Base-by-base conservation (phyloP, 2,113 vertebrate species). In the Columba janthina region DNA sequence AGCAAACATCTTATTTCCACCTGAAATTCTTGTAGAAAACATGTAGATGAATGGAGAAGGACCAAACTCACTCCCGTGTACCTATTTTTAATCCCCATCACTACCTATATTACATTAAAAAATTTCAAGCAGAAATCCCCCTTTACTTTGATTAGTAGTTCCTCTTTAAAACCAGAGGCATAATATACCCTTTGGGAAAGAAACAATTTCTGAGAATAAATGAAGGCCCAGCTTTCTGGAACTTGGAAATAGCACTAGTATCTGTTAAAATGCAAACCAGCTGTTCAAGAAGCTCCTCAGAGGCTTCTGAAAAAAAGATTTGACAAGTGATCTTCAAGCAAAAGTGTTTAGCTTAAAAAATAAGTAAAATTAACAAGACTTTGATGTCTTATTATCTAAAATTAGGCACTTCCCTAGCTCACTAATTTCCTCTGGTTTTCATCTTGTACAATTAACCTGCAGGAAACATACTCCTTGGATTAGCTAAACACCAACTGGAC, bases 291-390 rank as follows among this genome's bases (percentile, higher is more conserved):
- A 90, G 34, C 3, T 90, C 64, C 38, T 90, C 28, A 34, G 50
- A 69, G 66, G 9, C 10, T 77, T 77, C 42, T 66, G 40, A 38
- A 12, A 60, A 77, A 61, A 70, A 86, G 10, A 57, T 67, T 72
- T 85, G 7, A 46, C 54, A 90, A 76, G 3, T 50, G 10, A 70
- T 56, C 53, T 85, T 85, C 28, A 89, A 82, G 51, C 3, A 83
- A 44, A 76, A 44, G 21, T 25, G 17, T 75, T 80, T 80, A 42
- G 13, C 50, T 89, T 82, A 71, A 96, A 96, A 97, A 90, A 46
- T 44, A 73, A 79, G 10, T 36, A 58, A 36, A 6, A 46, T 71
- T 64, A 83, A 46, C 28, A 72, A 57, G 50, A 81, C 61, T 15
- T 19, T 62, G 44, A 85, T 50, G 62, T 22, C 32, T 56, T 34